These are phyloP conservation scores for Gandaritis pyraliata DNA, from an alignment of 2,888 invertebrate genomes.

Conservation along the genomic window DNA sequence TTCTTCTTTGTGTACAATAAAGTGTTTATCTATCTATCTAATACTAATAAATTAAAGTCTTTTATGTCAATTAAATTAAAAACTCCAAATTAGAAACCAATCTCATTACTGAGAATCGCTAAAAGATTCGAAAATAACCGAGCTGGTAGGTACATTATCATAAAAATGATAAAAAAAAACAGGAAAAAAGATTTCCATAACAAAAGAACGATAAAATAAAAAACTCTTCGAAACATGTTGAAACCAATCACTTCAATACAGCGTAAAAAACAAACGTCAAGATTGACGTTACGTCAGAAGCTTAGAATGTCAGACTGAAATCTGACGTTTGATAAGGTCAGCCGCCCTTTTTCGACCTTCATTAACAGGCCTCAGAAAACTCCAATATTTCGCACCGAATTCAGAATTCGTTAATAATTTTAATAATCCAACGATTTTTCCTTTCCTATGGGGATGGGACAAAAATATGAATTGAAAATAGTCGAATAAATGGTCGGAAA, in stretches of 20 bases:
- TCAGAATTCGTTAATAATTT: slow-evolving; percentile 34
- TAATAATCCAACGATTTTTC: slow-evolving; percentile 35
- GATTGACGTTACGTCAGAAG: background rate
- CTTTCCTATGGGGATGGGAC: slow-evolving; percentile 1
- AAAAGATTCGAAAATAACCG: too few species aligned
- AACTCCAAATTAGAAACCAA: too few species aligned
- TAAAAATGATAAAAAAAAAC: too few species aligned
- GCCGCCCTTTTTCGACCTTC: slow-evolving; percentile 6
- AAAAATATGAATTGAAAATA: background rate
- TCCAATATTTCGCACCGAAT: slow-evolving; percentile 21
- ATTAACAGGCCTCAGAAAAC: slow-evolving; percentile 16
- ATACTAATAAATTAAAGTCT: too few species aligned
- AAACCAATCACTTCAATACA: background rate
- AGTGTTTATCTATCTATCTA: too few species aligned
- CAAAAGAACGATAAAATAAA: too few species aligned
- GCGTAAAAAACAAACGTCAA: slow-evolving; percentile 1
- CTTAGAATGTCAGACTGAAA: slow-evolving; percentile 1
- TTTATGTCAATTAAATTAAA: too few species aligned
- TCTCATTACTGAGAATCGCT: too few species aligned
- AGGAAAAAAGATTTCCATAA: too few species aligned
- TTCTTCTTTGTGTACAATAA: too few species aligned
- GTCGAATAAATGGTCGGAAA: slow-evolving; percentile 9
- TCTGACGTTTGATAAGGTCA: slow-evolving; percentile 21
- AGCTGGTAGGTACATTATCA: too few species aligned
- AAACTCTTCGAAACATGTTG: too few species aligned